Evolutionary conservation across 2,888 invertebrate genomes (phyloP).

Genomic region (Mythimna albipuncta): DNA sequence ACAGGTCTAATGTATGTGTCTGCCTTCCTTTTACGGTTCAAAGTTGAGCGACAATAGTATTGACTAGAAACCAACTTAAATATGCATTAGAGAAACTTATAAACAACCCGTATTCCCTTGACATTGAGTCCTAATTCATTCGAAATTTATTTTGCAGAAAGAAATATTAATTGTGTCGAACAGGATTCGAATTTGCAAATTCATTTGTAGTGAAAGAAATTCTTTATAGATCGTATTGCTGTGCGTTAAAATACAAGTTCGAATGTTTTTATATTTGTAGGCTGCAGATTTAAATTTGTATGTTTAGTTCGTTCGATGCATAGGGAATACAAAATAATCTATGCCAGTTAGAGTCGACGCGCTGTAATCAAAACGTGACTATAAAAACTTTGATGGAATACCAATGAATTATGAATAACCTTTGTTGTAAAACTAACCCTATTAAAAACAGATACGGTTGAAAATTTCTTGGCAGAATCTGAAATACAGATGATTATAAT

Average conservation of each 20-base stretch:
- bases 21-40: conserved; percentile 76
- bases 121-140: conserved; percentile 55
- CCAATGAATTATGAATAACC: conserved; percentile 63
- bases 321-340: conserved; percentile 75
- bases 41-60: conserved; percentile 76
- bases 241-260: conserved; percentile 44
- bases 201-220: conserved; percentile 11
- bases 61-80: conserved; percentile 59
- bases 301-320: conserved; percentile 72
- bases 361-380: conserved; percentile 72
- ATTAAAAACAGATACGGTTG: not conserved
- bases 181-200: conserved; percentile 51
- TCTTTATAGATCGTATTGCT: conserved; percentile 25
- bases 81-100: conserved; percentile 36
- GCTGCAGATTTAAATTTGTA: conserved; percentile 61
- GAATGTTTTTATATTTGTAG: conserved; percentile 20
- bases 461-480: not conserved
- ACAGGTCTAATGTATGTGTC: conserved; percentile 61
- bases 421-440: conserved; percentile 32
- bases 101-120: conserved; percentile 49
- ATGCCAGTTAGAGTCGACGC: conserved; percentile 57
- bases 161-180: conserved; percentile 57
- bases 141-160: conserved; percentile 39
- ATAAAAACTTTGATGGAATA: conserved; percentile 78
- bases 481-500: conserved; percentile 42